These are phyloP conservation scores for Panurus biarmicus DNA, from an alignment of 2,113 vertebrate species.

Conservation along the genomic window DNA sequence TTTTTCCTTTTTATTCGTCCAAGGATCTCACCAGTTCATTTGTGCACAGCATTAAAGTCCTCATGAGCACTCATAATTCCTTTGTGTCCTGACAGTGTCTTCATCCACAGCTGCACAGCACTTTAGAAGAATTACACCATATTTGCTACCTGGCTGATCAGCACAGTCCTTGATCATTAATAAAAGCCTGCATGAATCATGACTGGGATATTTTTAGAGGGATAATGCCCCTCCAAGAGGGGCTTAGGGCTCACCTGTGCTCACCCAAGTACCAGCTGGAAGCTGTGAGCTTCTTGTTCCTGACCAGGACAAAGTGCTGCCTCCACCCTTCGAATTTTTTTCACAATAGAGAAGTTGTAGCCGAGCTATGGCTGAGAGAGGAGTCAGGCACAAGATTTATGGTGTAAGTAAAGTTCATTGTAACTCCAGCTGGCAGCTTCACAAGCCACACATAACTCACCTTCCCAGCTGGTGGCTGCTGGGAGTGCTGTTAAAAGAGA, in stretches of 20 bases:
- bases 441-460: background rate
- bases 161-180: background rate
- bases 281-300: background rate
- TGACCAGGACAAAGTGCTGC: background rate
- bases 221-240: background rate
- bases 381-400: background rate
- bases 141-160: constrained; percentile 1
- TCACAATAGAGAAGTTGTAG: background rate
- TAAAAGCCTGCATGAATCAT: background rate
- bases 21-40: background rate
- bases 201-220: background rate
- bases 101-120: background rate
- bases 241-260: background rate
- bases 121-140: background rate
- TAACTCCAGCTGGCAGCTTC: background rate
- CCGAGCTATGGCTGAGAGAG: background rate
- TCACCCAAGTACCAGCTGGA: background rate
- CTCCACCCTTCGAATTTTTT: background rate
- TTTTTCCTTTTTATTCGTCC: background rate
- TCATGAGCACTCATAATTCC: background rate
- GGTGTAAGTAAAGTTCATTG: background rate
- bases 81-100: background rate
- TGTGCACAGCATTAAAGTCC: constrained; percentile 9
- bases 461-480: background rate
- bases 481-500: background rate